Percentiles rank a stretch among this genome's conserved stretches.
These are phyloP conservation scores for Cossypha niveicapilla DNA, from an alignment of 2,797 vertebrate genomes.

Conservation along the genomic window DNA sequence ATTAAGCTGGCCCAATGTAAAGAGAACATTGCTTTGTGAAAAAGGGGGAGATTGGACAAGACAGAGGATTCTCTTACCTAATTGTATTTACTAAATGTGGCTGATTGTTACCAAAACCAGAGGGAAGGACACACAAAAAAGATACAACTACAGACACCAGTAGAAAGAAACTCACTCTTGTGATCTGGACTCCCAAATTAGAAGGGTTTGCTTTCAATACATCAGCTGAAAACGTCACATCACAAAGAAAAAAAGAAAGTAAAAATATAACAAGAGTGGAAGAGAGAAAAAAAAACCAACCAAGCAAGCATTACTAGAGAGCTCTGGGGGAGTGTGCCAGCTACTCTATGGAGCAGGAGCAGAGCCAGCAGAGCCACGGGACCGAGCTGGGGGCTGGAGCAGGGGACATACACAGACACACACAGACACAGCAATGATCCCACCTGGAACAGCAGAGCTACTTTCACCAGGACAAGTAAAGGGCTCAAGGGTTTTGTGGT, in stretches of 20 bases:
- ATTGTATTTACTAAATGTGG: conserved; percentile 27
- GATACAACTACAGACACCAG: conserved; percentile 72
- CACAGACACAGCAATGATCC: conserved; percentile 36
- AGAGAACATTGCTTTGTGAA: conserved; percentile 77
- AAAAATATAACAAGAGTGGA: conserved; percentile 64
- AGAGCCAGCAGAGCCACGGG: background rate
- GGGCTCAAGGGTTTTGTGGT: conserved; percentile 16
- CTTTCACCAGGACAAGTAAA: conserved; percentile 48
- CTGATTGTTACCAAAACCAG: conserved; percentile 32
- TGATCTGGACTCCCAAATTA: conserved; percentile 80
- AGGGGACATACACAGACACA: background rate
- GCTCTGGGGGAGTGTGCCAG: conserved; percentile 18
- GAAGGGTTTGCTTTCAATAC: conserved; percentile 81
- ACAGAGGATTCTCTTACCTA: conserved; percentile 67
- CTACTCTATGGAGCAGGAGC: conserved; percentile 24
- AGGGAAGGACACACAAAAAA: conserved; percentile 55
- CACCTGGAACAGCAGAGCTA: conserved; percentile 22
- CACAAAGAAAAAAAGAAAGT: conserved; percentile 64
- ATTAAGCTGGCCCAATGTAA: conserved; percentile 70
- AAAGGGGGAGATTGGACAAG: conserved; percentile 33
- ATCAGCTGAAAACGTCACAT: conserved; percentile 77
- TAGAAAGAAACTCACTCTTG: conserved; percentile 80
- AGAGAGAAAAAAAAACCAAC: conserved; percentile 49
- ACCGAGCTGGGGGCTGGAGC: background rate
- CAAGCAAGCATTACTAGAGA: conserved; percentile 66